Conservation (phyloP, 1,140 invertebrate genomes). For the Laodelphax striatellus region DNA sequence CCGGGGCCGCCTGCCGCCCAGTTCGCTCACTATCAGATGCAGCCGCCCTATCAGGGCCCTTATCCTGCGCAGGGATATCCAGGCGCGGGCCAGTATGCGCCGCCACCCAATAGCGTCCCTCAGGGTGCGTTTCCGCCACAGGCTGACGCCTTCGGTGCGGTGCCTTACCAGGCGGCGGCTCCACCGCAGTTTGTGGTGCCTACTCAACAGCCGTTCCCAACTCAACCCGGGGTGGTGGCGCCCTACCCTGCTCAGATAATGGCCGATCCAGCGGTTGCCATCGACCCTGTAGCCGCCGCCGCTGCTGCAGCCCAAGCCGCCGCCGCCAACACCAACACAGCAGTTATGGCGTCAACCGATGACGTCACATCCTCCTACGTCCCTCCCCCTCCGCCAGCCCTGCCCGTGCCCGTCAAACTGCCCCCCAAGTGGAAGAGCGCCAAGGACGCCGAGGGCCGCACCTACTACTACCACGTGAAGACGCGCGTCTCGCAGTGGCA, state of each 20-base stretch:
- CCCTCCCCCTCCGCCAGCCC: constrained; percentile 11
- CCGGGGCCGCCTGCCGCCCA: constrained; percentile 7
- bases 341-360: background rate
- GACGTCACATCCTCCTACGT: background rate
- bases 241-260: background rate
- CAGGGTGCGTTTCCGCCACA: too few species aligned
- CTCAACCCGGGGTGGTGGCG: background rate
- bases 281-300: background rate
- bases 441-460: constrained; percentile 62
- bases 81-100: constrained; percentile 9
- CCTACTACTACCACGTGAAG: constrained; percentile 85
- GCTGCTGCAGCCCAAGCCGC: background rate
- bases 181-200: constrained; percentile 12
- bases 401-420: constrained; percentile 48
- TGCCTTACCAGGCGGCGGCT: background rate
- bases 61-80: background rate
- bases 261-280: background rate
- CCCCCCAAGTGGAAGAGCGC: constrained; percentile 81
- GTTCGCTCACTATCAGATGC: background rate
- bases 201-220: constrained; percentile 2
- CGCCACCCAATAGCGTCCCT: too few species aligned
- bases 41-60: background rate
- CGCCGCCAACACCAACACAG: background rate
- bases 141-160: constrained; percentile 20
- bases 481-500: constrained; percentile 79